Conservation (phyloP, 2,888 invertebrate species). For the Onchidella celtica region DNA sequence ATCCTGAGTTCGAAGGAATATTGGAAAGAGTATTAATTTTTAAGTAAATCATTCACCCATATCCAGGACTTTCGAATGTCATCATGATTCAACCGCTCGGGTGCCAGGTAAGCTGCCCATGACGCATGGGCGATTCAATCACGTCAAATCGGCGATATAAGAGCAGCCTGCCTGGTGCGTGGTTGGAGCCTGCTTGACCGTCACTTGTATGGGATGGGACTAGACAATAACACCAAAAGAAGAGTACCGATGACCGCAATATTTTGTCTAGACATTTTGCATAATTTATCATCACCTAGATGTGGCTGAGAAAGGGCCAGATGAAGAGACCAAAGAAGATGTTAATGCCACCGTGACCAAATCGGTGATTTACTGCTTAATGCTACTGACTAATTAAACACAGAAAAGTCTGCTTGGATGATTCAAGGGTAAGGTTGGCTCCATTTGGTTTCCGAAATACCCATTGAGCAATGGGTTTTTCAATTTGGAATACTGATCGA, state of each 20-base stretch:
- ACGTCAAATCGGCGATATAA: too few relatives aligned
- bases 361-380: not conserved
- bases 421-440: not conserved
- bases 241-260: not conserved
- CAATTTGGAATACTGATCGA: not conserved
- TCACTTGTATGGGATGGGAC: not conserved
- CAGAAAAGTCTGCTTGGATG: not conserved
- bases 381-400: conserved; percentile 1
- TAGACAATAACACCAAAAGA: not conserved
- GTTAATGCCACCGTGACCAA: not conserved
- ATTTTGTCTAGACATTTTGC: not conserved
- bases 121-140: conserved; percentile 2
- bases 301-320: not conserved
- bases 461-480: not conserved
- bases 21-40: not conserved
- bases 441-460: not conserved
- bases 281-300: not conserved
- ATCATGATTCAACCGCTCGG: not conserved
- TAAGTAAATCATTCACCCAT: conserved; percentile 1
- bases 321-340: not conserved
- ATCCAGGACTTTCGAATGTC: not conserved
- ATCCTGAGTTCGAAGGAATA: conserved; percentile 13
- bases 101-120: not conserved
- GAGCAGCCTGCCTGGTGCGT: not conserved
- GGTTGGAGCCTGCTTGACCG: not conserved